Evolutionary conservation across 2,888 invertebrate species (phyloP).

Genomic region (Lepidocyrtinus sp.): DNA sequence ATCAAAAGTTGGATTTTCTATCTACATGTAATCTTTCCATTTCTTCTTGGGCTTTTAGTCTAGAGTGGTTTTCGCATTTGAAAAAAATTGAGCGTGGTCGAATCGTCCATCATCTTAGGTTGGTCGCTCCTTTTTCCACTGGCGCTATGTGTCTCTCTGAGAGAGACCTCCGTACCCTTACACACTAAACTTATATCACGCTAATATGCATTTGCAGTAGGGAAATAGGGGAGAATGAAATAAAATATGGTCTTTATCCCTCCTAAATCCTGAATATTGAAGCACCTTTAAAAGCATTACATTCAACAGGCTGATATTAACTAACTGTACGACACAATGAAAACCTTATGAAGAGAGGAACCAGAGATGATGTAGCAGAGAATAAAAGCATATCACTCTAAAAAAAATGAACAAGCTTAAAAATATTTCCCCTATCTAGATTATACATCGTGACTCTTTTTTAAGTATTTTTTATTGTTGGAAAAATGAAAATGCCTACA

Average conservation of each 20-base stretch:
- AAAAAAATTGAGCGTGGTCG: conserved; percentile 42
- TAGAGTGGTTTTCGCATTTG: neutral
- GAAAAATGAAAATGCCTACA: conserved; percentile 2
- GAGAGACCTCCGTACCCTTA: conserved; percentile 23
- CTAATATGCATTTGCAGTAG: neutral
- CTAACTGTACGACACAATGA: conserved; percentile 17
- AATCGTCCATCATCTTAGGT: neutral
- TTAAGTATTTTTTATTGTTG: conserved; percentile 4
- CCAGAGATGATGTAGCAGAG: conserved; percentile 46
- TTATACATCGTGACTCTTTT: conserved; percentile 15
- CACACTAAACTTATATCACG: conserved; percentile 8
- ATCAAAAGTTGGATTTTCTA: conserved; percentile 25
- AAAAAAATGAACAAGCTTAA: conserved; percentile 15
- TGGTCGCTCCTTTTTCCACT: conserved; percentile 10
- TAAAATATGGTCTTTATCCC: too few relatives aligned
- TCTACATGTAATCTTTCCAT: conserved; percentile 50
- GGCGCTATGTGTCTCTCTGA: too few relatives aligned
- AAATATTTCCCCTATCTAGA: conserved; percentile 6
- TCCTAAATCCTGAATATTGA: neutral
- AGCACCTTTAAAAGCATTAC: conserved; percentile 14
- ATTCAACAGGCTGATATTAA: neutral
- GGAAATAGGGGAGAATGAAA: conserved; percentile 12
- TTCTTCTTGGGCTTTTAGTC: conserved; percentile 22
- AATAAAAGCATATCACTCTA: neutral
- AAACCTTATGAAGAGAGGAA: conserved; percentile 25